phyloP scores from a whole-genome alignment of 2,113 vertebrate genomes.

The Mustela nigripes region DNA sequence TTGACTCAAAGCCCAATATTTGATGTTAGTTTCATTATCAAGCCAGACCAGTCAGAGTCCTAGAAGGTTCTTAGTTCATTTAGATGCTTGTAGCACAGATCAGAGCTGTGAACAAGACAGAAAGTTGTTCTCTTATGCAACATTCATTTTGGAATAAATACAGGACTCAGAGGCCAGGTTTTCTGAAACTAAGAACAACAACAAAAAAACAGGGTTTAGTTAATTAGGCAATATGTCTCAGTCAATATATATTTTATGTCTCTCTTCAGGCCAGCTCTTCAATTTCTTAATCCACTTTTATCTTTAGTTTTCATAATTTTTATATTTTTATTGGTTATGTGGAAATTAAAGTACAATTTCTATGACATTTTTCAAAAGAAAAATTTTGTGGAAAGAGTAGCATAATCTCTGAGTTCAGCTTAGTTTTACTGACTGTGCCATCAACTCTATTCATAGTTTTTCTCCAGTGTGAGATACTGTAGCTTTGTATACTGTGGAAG shows the following conservation, averaged over 20 bases:
- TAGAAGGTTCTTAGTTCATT: slow-evolving; percentile 68
- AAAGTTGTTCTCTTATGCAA: slow-evolving; percentile 74
- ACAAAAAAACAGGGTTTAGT: slow-evolving; percentile 72
- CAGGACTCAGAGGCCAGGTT: slow-evolving; percentile 59
- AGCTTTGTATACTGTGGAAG: not conserved
- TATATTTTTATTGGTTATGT: not conserved
- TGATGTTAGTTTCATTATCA: not conserved
- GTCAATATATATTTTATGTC: slow-evolving; percentile 55
- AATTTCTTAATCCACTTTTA: slow-evolving; percentile 26
- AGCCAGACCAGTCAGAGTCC: slow-evolving; percentile 41
- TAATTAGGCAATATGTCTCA: slow-evolving; percentile 62
- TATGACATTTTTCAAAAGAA: slow-evolving; percentile 49
- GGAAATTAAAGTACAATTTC: not conserved
- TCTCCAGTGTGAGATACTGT: not conserved
- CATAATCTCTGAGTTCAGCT: not conserved
- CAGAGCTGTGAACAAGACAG: slow-evolving; percentile 68
- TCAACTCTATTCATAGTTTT: not conserved
- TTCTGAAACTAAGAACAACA: slow-evolving; percentile 74
- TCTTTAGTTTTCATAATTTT: slow-evolving; percentile 59
- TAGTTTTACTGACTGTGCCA: not conserved
- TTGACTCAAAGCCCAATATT: not conserved
- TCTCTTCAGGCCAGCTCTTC: not conserved
- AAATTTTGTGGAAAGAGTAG: not conserved
- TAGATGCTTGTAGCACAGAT: slow-evolving; percentile 75
- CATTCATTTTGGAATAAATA: slow-evolving; percentile 84